Evolutionary conservation across 2,888 invertebrate species (phyloP).

Genomic region (Vandiemenella viatica): DNA sequence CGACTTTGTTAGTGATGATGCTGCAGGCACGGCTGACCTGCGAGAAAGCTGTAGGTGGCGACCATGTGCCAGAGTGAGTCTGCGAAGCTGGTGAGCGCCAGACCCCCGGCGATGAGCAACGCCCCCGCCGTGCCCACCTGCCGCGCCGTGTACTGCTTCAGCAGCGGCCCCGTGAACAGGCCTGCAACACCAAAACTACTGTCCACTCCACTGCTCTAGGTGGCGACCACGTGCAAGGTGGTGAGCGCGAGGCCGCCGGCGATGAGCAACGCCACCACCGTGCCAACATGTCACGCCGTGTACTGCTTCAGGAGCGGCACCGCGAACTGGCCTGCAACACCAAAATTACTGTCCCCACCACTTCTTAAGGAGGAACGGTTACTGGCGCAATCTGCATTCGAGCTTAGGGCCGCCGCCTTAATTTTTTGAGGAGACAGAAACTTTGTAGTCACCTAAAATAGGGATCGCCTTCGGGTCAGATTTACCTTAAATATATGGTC

Average conservation of each 20-base stretch:
- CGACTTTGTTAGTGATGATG: too few species aligned
- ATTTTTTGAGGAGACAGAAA: too few species aligned
- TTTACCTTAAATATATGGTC: too few species aligned
- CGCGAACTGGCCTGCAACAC: slow-evolving; percentile 46
- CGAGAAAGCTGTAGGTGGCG: slow-evolving; percentile 29
- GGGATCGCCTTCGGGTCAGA: too few species aligned
- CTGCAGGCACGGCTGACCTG: too few species aligned
- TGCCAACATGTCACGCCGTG: slow-evolving; percentile 37
- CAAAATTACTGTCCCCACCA: too few species aligned
- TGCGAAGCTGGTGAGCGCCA: slow-evolving; percentile 37
- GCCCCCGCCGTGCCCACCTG: slow-evolving; percentile 39
- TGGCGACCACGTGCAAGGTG: slow-evolving; percentile 37
- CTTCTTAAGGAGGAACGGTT: slow-evolving; percentile 34
- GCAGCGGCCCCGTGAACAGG: slow-evolving; percentile 51
- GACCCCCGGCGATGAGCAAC: slow-evolving; percentile 34
- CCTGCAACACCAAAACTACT: too few species aligned
- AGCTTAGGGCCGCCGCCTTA: slow-evolving; percentile 36
- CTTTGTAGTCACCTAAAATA: too few species aligned
- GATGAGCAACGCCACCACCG: slow-evolving; percentile 36
- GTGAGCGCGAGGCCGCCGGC: slow-evolving; percentile 37
- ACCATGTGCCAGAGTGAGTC: slow-evolving; percentile 37
- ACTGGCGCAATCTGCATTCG: slow-evolving; percentile 39
- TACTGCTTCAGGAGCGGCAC: slow-evolving; percentile 47
- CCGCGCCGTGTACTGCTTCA: slow-evolving; percentile 39
- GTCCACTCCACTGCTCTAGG: too few species aligned